These are phyloP conservation scores for Rhabdophis nuchalis DNA, from an alignment of 2,797 vertebrate species.

Conservation along the genomic window DNA sequence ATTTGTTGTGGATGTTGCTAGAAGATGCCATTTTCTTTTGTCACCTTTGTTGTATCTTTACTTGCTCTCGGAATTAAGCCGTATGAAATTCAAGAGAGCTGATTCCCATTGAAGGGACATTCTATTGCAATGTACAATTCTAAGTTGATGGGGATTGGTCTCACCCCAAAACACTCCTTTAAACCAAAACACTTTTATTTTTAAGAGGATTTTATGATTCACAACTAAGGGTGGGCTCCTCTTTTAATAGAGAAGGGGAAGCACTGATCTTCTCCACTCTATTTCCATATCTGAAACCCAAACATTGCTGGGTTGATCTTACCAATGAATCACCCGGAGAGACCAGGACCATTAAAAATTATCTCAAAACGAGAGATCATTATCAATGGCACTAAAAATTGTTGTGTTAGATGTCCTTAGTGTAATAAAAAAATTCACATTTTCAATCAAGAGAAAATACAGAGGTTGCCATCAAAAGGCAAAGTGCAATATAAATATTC, in stretches of 20 bases:
- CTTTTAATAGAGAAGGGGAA: not conserved
- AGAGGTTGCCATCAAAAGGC: conserved; percentile 55
- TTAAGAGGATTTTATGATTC: conserved; percentile 53
- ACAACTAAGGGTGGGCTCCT: conserved; percentile 50
- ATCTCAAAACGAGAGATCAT: conserved; percentile 60
- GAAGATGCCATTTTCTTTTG: not conserved
- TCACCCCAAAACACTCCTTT: conserved; percentile 32
- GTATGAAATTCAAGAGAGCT: no score
- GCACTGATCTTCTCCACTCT: conserved; percentile 51
- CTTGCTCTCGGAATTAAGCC: not conserved
- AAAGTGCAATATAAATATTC: conserved; percentile 69
- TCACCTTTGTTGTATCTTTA: not conserved
- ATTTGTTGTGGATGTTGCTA: not conserved
- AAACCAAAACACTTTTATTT: conserved; percentile 25
- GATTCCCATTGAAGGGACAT: not conserved
- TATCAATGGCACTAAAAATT: conserved; percentile 49
- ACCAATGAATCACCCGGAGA: conserved; percentile 59
- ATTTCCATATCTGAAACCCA: conserved; percentile 60
- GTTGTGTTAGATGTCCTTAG: conserved; percentile 61
- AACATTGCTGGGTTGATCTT: conserved; percentile 59
- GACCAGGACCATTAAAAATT: conserved; percentile 61
- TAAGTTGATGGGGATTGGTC: conserved; percentile 13
- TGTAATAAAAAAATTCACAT: conserved; percentile 61
- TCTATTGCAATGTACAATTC: not conserved
- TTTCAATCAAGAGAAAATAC: conserved; percentile 45